Evolutionary conservation across 2,113 vertebrate genomes (phyloP), one percentile per base, ranked within the genome.

Genomic region (Catharus bicknelli): DNA sequence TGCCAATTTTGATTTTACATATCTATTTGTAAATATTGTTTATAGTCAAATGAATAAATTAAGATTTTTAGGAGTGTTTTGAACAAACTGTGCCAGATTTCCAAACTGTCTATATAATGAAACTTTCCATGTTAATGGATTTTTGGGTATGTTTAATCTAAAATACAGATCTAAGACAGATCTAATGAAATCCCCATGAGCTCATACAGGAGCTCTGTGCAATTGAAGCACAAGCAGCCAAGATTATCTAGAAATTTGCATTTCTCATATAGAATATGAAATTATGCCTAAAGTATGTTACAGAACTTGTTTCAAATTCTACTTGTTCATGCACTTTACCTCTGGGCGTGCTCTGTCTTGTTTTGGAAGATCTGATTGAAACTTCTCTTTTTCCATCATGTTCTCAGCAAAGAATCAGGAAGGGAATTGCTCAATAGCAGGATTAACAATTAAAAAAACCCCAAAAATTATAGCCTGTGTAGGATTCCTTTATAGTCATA

Each of bases 251-350:
- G 22, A 94, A 79, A 83, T 73, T 34, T 85, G 29, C 42, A 77
- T 69, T 73, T 85, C 47, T 83, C 11, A 25, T 36, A 12, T 13
- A 91, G 69, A 75, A 74, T 68, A 69, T n/a, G 53, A 84, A 90
- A 57, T 45, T 38, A 82, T 23, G 10, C 57, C 51, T 68, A 21
- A 93, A 73, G 51, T 82, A 74, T 51, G 51, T 85, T 57, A 80
- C 82, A 91, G 55, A 95, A 90, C 72, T 70, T 27, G 76, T 88
- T 93, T 88, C 38, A 18, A 83, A 45, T 86, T 80, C 76, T 83
- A 5, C 45, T 90, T 90, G 36, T 36, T 12, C 30, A 30, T 63
- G 73, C 57, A 25, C 22, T 69, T 75, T 51, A 73, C 58, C 63
- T 94, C 69, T 83, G 59, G 85, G 82, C 1, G 0, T 66, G 67